Evolutionary conservation across 2,888 invertebrate species (phyloP).

Genomic region (Drosophila parthenogenetica): DNA sequence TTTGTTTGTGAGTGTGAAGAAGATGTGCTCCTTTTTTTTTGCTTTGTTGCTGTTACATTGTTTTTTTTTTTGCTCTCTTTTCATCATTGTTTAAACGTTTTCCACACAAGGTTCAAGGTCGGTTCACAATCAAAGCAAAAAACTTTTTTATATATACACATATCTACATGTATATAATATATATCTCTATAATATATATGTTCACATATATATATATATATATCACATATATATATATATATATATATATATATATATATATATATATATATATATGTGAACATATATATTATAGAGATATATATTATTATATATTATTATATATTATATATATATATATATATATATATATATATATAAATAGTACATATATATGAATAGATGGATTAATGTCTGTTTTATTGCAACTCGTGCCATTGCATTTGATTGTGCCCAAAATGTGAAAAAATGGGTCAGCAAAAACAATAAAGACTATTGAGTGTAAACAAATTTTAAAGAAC

Average conservation of each 20-base stretch:
- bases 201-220: too few species aligned
- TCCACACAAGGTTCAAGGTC: constrained; percentile 75
- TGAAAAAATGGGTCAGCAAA: constrained; percentile 54
- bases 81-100: constrained; percentile 74
- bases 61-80: constrained; percentile 62
- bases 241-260: constrained; percentile 16
- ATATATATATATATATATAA: constrained; percentile 56
- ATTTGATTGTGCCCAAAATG: constrained; percentile 79
- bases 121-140: constrained; percentile 51
- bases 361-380: too few species aligned
- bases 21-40: constrained; percentile 34
- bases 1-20: constrained; percentile 32
- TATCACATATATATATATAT: too few species aligned
- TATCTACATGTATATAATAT: constrained; percentile 32
- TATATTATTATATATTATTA: constrained; percentile 17
- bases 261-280: too few species aligned
- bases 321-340: not conserved
- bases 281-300: too few species aligned
- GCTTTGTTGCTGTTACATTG: constrained; percentile 41
- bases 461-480: constrained; percentile 44
- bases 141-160: constrained; percentile 44
- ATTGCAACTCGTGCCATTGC: constrained; percentile 78
- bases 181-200: too few species aligned
- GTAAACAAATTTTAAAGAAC: constrained; percentile 32
- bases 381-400: constrained; percentile 83